These are phyloP conservation scores for Varanus komodoensis DNA, from an alignment of 2,113 vertebrate genomes.

Conservation along the genomic window DNA sequence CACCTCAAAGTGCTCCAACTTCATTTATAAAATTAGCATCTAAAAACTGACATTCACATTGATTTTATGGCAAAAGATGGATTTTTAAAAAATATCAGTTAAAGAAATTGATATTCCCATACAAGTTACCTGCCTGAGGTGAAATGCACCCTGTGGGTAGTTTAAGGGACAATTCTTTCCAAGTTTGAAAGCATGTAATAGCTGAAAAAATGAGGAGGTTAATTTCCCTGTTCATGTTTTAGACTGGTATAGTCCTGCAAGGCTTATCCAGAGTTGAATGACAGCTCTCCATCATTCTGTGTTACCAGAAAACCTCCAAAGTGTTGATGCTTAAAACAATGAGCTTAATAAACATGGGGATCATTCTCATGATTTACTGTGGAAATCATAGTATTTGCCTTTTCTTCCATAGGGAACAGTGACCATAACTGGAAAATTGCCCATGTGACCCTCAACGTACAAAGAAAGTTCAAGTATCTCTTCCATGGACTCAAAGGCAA, in stretches of 20 bases:
- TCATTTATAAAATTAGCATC: neutral
- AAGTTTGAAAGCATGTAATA: neutral
- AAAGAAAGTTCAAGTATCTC: conserved; percentile 87
- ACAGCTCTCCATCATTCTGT: neutral
- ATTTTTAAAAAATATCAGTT: neutral
- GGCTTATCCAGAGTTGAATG: neutral
- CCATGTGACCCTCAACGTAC: conserved; percentile 81
- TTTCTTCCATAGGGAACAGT: neutral
- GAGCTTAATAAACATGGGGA: neutral
- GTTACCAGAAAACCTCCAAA: neutral
- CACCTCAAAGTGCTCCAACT: neutral
- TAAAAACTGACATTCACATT: neutral
- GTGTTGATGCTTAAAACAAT: neutral
- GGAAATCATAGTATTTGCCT: neutral
- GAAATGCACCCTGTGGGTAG: neutral
- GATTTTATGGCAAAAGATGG: neutral
- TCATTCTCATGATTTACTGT: neutral
- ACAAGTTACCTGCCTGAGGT: neutral
- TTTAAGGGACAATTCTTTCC: neutral
- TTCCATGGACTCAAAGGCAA: conserved; percentile 86
- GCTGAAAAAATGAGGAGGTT: neutral
- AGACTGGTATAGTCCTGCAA: neutral
- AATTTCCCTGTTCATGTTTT: neutral
- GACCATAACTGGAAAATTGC: conserved; percentile 87
- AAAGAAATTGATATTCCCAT: neutral